Evolutionary conservation across 1,140 invertebrate genomes (phyloP).

Genomic region (Neodiprion virginianus): DNA sequence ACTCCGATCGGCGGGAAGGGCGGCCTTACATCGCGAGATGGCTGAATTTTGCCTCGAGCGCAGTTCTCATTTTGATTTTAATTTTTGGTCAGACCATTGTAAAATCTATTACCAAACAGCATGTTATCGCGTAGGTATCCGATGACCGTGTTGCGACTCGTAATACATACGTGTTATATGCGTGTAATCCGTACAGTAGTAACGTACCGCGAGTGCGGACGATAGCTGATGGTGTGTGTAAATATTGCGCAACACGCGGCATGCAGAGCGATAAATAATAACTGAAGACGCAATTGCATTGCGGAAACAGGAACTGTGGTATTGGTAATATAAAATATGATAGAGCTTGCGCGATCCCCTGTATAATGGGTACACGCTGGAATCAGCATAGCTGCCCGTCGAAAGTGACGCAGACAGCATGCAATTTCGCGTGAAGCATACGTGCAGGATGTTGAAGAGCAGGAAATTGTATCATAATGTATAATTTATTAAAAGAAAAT

Average conservation of each 20-base stretch:
- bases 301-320: background rate
- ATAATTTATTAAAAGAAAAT: slow-evolving; percentile 50
- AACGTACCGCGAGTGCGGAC: too few relatives aligned
- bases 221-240: background rate
- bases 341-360: background rate
- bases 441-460: background rate
- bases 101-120: too few relatives aligned
- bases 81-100: too few relatives aligned
- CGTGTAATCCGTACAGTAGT: too few relatives aligned
- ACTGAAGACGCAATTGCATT: background rate
- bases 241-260: background rate
- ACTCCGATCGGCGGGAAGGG: too few relatives aligned
- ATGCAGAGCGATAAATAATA: slow-evolving; percentile 2
- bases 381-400: background rate
- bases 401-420: slow-evolving; percentile 5
- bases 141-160: too few relatives aligned
- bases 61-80: too few relatives aligned
- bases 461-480: slow-evolving; percentile 54
- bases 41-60: too few relatives aligned
- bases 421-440: background rate
- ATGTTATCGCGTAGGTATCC: too few relatives aligned
- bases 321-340: slow-evolving; percentile 3
- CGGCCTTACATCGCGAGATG: too few relatives aligned
- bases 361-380: background rate
- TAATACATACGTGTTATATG: too few relatives aligned